Percentiles rank a stretch among this genome's conserved stretches.
Conservation (phyloP, 2,888 invertebrate genomes). For the Drymonia ruficornis region DNA sequence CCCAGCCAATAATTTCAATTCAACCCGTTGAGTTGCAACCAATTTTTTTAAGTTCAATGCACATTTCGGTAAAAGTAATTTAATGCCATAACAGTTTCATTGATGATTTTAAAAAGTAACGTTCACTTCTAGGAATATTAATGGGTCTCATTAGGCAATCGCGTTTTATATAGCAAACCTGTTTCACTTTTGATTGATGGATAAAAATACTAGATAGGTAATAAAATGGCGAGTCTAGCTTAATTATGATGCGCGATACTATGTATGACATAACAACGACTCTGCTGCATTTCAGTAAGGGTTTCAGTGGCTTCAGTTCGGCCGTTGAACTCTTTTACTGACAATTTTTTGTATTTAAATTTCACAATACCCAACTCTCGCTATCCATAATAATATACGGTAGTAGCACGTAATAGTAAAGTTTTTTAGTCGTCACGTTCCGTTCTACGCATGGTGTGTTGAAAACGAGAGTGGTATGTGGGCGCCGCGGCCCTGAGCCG, state of each 20-base stretch:
- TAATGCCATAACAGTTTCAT: neutral
- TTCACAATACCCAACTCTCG: neutral
- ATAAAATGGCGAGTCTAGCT: no score
- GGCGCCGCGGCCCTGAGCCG: constrained; percentile 55
- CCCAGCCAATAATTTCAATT: no score
- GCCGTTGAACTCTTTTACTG: no score
- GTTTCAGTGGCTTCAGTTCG: no score
- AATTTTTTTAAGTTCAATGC: neutral
- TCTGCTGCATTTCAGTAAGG: no score
- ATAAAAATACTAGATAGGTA: no score
- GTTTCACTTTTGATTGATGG: no score
- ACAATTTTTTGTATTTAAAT: neutral
- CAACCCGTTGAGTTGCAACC: no score
- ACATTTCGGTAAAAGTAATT: neutral
- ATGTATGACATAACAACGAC: no score
- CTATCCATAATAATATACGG: neutral
- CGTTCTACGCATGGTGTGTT: constrained; percentile 34
- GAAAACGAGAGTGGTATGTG: constrained; percentile 62
- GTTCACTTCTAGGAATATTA: neutral
- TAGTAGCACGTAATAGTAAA: neutral
- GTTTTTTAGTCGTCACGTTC: constrained; percentile 18
- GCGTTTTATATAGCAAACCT: no score
- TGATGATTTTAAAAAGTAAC: neutral
- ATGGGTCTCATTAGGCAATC: neutral
- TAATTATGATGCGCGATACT: no score